Percentiles rank a stretch among this genome's conserved stretches.
phyloP scores from a whole-genome alignment of 2,797 vertebrate species.

The Ptychadena robeensis region DNA sequence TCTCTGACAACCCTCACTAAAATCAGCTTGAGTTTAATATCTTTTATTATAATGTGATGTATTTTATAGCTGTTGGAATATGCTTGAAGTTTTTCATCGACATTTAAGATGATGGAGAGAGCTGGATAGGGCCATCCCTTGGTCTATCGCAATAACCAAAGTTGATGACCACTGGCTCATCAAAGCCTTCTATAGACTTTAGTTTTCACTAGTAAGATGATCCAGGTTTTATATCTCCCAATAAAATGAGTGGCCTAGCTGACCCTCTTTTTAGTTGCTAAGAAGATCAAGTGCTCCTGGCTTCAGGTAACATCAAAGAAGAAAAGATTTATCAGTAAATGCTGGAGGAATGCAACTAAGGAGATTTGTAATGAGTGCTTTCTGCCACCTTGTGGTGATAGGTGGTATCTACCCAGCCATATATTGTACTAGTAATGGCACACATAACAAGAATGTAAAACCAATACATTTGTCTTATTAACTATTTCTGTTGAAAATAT shows the following conservation, averaged over 20 bases:
- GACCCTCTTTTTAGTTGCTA: slow-evolving; percentile 53
- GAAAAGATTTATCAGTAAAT: slow-evolving; percentile 47
- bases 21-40: slow-evolving; percentile 10
- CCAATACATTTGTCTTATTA: neutral
- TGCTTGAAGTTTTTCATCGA: slow-evolving; percentile 32
- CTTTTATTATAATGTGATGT: slow-evolving; percentile 18
- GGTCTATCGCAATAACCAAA: slow-evolving; percentile 30
- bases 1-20: neutral
- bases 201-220: slow-evolving; percentile 41
- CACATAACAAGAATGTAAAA: neutral
- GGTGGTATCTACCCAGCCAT: neutral
- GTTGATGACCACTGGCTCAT: slow-evolving; percentile 49
- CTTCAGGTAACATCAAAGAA: slow-evolving; percentile 57
- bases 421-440: neutral
- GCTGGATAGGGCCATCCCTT: slow-evolving; percentile 26
- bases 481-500: neutral
- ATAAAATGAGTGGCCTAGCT: slow-evolving; percentile 28
- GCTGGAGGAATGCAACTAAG: slow-evolving; percentile 16
- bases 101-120: slow-evolving; percentile 39
- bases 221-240: slow-evolving; percentile 49
- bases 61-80: slow-evolving; percentile 18
- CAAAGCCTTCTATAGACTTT: slow-evolving; percentile 44
- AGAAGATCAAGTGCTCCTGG: slow-evolving; percentile 57
- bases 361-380: slow-evolving; percentile 17
- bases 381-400: slow-evolving; percentile 46